Base-by-base conservation (phyloP, 2,888 invertebrate species). In the Ecliptopera silaceata region DNA sequence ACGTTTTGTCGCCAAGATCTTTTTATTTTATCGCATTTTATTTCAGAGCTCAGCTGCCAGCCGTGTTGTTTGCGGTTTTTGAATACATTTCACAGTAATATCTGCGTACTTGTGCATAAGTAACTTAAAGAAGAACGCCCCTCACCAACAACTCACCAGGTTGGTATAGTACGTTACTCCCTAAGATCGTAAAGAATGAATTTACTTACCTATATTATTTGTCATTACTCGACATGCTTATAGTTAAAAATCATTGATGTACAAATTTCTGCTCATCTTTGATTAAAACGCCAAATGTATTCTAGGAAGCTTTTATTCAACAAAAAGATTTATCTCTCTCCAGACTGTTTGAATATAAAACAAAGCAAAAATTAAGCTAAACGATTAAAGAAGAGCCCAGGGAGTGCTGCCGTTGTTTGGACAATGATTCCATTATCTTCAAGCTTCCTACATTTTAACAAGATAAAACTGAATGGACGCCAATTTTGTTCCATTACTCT, bases 1-100 rank as follows among this genome's bases (percentile, higher is more conserved):
- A 84, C 87, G 84, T 86, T 87, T 88, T 88, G 88, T 88, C 86
- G 86, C 76, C 74, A 72, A 76, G 85, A 82, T 84, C 84, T 88
- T 88, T 89, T 90, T 88, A 88, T 88, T 90, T 87, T 84, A 88
- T 87, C 84, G 84, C 79, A 80, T 88, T 89, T 88, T 88, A 88
- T 88, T 88, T 85, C 80, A 75, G 79, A 85, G 85, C 87, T 86
- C 88, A 89, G 88, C 88, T 88, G 89, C 82, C 82, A 76, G 78
- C 74, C 79, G 80, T 80, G 85, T 87, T 86, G 84, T 86, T 86
- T 84, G 84, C 75, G 75, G 77, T 72, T 76, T 75, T 79, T 74
- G 77, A 82, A 74, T 79, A 77, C 71, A 80, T 79, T 79, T 75
- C 69, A 64, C 54, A 70, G 68, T 71, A 73, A 74, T 75, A 74